Base-by-base conservation (phyloP, 2,888 invertebrate species). In the Zaprionus obscuricornis region DNA sequence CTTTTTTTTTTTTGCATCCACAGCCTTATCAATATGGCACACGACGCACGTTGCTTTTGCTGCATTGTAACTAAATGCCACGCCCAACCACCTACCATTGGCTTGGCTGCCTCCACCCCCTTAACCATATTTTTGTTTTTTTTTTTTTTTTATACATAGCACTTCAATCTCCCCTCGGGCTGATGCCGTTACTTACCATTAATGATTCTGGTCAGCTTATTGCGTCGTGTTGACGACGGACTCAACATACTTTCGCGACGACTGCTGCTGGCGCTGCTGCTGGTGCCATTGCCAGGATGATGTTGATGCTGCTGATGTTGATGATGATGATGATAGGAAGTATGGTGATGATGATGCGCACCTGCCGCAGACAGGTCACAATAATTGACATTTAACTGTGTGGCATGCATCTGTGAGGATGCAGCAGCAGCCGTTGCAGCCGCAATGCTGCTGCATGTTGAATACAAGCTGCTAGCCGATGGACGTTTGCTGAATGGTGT, bases 151-250 rank as follows among this genome's bases (percentile, higher is more conserved):
- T n/a, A n/a, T n/a, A n/a, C n/a, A n/a, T n/a, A n/a, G n/a, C n/a
- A n/a, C n/a, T n/a, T 8, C 13, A 45, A 22, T 11, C 17, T 11
- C 11, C 16, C 14, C 24, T 7, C n/a, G n/a, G n/a, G n/a, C 6
- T 11, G 4, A 24, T 18, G 17, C 14, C 4, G 10, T 14, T 26
- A 89, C 93, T 93, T 86, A 96, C 96, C 95, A 85, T 94, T 93
- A 63, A 93, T 92, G 65, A 95, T 94, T 66, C 95, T 91, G 84
- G 94, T 94, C 33, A 94, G 93, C 90, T 96, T 96, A 77, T 95
- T 93, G 52, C 95, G 91, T 22, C 96, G 91, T 2, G 95, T 95
- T 11, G 94, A 94, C 34, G 93, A 94, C 0, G 96, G 96, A 11
- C 95, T 95, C 1, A 94, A 93, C 47, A 94, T 91, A 69, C 94